Base-by-base conservation (phyloP, 2,797 vertebrate genomes). In the Cryptoprocta ferox region DNA sequence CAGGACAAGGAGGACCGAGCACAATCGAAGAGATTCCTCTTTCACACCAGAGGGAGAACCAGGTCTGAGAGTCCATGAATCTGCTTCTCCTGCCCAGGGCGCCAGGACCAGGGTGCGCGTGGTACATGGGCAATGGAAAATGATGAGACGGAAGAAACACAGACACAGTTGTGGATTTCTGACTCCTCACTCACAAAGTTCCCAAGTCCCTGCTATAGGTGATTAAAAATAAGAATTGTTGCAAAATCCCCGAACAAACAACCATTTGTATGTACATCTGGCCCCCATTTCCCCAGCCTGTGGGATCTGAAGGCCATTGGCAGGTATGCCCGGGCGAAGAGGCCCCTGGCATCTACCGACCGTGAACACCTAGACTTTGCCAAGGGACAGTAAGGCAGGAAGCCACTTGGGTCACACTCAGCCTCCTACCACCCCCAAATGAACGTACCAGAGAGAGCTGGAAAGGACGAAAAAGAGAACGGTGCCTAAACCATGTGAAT, bases 391-490 rank as follows among this genome's bases (percentile, higher is more conserved):
- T 21, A 21, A 75, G 32, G 13, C 45, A 32, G 66, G 32, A 48
- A 70, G 12, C 56, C 35, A 18, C 50, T 13, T 30, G 26, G 4
- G 30, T 3, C n/a, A 1, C 1, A n/a, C 21, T 0, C 0, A n/a
- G 45, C 3, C 88, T 11, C 70, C 30, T 4, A 7, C 3, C 12
- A 21, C 14, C 24, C 1, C 13, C n/a, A 19, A n/a, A 11, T 0
- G 18, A n/a, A 56, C 0, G 30, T 3, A 2, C 21, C 30, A 19
- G 19, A 68, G 66, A 24, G 30, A 28, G 56, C 50, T 15, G 26
- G 30, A 53, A 48, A 84, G 78, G 24, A 5, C 73, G 48, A n/a
- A 42, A 70, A 35, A n/a, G 26, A 3, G 6, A 50, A 11, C 0
- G 0, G 50, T 3, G n/a, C 53, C 30, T 42, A 2, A 48, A 65